phyloP scores from a whole-genome alignment of 2,113 vertebrate genomes.

The Dolichotis patagonum region DNA sequence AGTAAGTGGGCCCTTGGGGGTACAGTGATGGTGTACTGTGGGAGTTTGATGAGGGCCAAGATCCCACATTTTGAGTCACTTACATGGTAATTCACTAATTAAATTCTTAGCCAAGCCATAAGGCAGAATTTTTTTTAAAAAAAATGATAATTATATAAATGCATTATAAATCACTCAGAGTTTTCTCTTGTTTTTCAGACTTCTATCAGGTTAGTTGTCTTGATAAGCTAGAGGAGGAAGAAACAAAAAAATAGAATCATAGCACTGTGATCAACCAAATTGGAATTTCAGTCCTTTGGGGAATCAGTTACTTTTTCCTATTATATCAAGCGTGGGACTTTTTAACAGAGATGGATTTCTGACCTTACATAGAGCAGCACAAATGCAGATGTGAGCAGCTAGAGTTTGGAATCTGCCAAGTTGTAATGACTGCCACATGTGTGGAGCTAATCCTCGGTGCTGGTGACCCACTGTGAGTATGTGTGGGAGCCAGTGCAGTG shows the following conservation, averaged over 20 bases:
- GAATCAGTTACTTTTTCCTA: background rate
- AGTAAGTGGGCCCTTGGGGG: background rate
- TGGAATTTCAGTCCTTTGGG: conserved; percentile 57
- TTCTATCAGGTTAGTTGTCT: background rate
- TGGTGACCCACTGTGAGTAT: background rate
- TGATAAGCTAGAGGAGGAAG: background rate
- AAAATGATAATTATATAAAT: background rate
- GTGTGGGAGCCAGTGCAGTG: background rate
- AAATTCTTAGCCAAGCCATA: background rate
- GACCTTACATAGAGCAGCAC: conserved; percentile 41
- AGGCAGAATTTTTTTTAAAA: background rate
- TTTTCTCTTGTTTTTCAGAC: background rate
- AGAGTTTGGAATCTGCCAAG: conserved; percentile 53
- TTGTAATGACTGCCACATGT: conserved; percentile 75
- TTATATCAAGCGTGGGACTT: conserved; percentile 31
- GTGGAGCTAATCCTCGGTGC: background rate
- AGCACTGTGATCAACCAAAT: background rate
- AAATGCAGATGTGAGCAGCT: conserved; percentile 75
- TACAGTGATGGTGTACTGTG: background rate
- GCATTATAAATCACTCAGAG: background rate
- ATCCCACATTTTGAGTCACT: background rate
- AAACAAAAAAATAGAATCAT: background rate
- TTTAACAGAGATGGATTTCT: conserved; percentile 64
- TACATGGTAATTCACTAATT: conserved; percentile 1
- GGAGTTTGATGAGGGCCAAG: background rate